Evolutionary conservation across 2,797 vertebrate genomes (phyloP).

Genomic region (Erithacus rubecula): DNA sequence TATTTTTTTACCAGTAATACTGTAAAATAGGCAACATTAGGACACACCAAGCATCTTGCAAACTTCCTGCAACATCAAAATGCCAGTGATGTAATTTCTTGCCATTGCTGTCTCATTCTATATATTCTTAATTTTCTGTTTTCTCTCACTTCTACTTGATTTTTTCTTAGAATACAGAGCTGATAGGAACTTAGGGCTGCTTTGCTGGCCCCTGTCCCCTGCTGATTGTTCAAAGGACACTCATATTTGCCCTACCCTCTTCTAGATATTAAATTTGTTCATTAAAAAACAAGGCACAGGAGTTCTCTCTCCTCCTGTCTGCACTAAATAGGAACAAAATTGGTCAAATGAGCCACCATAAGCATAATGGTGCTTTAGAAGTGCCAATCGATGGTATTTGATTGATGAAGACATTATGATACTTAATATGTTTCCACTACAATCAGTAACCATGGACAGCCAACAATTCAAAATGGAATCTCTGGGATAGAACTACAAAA

Average conservation of each 20-base stretch:
- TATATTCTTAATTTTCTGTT: background rate
- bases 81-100: background rate
- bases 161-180: background rate
- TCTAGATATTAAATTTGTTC: background rate
- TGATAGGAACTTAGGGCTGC: background rate
- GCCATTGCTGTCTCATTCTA: background rate
- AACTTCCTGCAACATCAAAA: background rate
- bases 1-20: background rate
- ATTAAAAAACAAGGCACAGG: background rate
- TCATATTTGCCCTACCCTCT: background rate
- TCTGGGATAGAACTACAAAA: constrained; percentile 17
- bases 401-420: constrained; percentile 25
- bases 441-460: background rate
- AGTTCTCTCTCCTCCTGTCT: background rate
- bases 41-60: background rate
- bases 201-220: background rate
- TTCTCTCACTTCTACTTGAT: background rate
- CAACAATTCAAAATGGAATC: constrained; percentile 8
- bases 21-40: background rate
- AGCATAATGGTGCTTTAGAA: background rate
- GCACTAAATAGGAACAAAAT: background rate
- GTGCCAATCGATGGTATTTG: background rate
- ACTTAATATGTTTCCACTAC: constrained; percentile 20
- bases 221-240: background rate
- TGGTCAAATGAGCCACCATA: background rate